These are phyloP conservation scores for Agriotes lineatus DNA, from an alignment of 2,888 invertebrate genomes.

Conservation along the genomic window DNA sequence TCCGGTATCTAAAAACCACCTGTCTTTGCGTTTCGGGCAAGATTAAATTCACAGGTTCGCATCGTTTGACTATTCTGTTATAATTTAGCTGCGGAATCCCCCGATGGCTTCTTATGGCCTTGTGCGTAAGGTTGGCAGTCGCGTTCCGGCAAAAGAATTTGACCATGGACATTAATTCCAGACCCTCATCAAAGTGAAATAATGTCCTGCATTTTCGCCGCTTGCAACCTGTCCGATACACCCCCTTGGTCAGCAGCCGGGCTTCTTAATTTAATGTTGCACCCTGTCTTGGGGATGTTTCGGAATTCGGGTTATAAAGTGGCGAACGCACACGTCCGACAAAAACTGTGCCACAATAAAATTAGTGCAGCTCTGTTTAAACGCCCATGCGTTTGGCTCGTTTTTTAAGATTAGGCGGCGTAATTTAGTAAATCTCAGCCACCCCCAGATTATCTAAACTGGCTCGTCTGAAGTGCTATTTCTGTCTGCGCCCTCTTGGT, in stretches of 20 bases:
- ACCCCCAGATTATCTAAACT: slow-evolving; percentile 25
- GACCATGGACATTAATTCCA: slow-evolving; percentile 62
- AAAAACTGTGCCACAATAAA: neutral
- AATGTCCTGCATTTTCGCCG: slow-evolving; percentile 57
- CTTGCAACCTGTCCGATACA: slow-evolving; percentile 57
- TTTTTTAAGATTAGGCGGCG: slow-evolving; percentile 1
- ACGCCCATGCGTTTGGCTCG: neutral
- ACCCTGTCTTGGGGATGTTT: slow-evolving; percentile 41
- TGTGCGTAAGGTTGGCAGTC: slow-evolving; percentile 39
- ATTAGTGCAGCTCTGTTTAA: neutral
- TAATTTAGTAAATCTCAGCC: slow-evolving; percentile 18
- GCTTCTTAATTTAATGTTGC: slow-evolving; percentile 44
- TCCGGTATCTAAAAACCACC: slow-evolving; percentile 58
- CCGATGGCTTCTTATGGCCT: slow-evolving; percentile 24
- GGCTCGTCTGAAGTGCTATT: slow-evolving; percentile 17
- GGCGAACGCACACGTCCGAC: neutral
- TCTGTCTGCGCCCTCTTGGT: slow-evolving; percentile 25
- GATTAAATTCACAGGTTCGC: slow-evolving; percentile 58
- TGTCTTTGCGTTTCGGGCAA: slow-evolving; percentile 58
- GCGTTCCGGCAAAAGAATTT: slow-evolving; percentile 48
- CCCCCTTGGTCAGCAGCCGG: slow-evolving; percentile 50
- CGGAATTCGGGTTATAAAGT: slow-evolving; percentile 11
- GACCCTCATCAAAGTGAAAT: slow-evolving; percentile 65
- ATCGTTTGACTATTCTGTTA: slow-evolving; percentile 45
- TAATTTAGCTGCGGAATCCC: slow-evolving; percentile 44